Percentiles rank a stretch among this genome's conserved stretches.
These are phyloP conservation scores for Aquatica leii DNA, from an alignment of 2,888 invertebrate species.

Conservation along the genomic window DNA sequence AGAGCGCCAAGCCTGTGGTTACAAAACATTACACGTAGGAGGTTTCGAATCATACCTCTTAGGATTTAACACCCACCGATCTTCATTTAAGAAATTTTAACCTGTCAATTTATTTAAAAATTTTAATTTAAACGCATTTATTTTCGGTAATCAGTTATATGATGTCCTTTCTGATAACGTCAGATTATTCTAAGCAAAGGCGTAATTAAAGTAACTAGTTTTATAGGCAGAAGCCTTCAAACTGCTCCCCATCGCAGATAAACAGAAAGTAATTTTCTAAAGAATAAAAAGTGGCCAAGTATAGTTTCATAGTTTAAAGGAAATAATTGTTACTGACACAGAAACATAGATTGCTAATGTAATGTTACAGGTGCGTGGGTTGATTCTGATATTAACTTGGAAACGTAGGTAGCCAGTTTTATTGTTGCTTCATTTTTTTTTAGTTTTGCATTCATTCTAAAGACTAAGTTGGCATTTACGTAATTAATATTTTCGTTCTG, in stretches of 20 bases:
- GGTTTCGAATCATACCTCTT: too few relatives aligned
- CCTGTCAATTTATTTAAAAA: constrained; percentile 24
- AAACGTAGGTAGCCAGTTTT: constrained; percentile 38
- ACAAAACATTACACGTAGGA: constrained; percentile 41
- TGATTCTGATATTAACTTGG: constrained; percentile 23
- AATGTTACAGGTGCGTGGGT: constrained; percentile 24
- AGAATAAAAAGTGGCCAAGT: neutral
- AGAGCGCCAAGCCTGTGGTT: constrained; percentile 41
- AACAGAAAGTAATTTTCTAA: neutral
- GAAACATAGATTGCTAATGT: constrained; percentile 27
- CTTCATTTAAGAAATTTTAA: constrained; percentile 31
- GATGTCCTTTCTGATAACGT: too few relatives aligned
- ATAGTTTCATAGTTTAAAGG: constrained; percentile 14
- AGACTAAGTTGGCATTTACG: too few relatives aligned
- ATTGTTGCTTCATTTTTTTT: constrained; percentile 38
- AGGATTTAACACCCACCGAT: constrained; percentile 40
- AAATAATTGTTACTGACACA: constrained; percentile 18
- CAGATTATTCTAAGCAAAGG: too few relatives aligned
- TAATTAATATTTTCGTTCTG: too few relatives aligned
- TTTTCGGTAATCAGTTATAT: too few relatives aligned
- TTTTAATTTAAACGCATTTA: constrained; percentile 23
- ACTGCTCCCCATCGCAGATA: too few relatives aligned
- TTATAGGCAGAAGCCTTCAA: too few relatives aligned
- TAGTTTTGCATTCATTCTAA: constrained; percentile 17
- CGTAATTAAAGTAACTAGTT: too few relatives aligned